These are phyloP conservation scores for Coturnix japonica DNA, from an alignment of 2,113 vertebrate genomes.

Conservation along the genomic window DNA sequence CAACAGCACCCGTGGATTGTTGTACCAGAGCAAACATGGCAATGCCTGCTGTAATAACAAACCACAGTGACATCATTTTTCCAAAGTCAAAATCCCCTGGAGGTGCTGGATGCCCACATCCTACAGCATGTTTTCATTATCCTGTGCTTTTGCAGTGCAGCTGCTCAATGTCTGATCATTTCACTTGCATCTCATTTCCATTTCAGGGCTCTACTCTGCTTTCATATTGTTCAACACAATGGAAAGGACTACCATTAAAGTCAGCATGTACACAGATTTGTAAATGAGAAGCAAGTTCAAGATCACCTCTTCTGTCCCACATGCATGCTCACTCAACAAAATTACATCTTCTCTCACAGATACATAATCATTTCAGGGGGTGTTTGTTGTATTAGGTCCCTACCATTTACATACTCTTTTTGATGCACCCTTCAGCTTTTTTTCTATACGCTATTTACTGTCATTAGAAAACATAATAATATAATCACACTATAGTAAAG, in stretches of 20 bases:
- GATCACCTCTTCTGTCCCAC: not conserved
- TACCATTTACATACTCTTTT: fast-evolving
- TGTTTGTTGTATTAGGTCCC: fast-evolving
- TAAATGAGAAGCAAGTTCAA: not conserved
- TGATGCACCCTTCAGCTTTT: not conserved
- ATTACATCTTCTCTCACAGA: not conserved
- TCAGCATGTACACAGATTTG: not conserved
- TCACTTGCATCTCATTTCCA: not conserved
- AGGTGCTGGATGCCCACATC: not conserved
- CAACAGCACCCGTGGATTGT: fast-evolving
- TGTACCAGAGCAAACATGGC: not conserved
- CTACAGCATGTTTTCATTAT: not conserved
- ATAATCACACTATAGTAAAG: not conserved
- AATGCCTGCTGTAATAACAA: not conserved
- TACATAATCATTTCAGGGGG: not conserved
- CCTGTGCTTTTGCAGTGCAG: not conserved
- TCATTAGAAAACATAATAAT: not conserved
- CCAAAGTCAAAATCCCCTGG: not conserved
- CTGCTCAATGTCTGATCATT: not conserved
- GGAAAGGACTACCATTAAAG: not conserved
- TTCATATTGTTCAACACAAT: not conserved
- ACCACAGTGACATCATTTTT: not conserved
- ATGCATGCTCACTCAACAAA: fast-evolving
- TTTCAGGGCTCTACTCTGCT: not conserved
- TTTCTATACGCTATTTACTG: not conserved